A percentile compares a stretch with the other conserved stretches of the same genome.
These are phyloP conservation scores for Hippocampus mohnikei DNA, from an alignment of 2,113 vertebrate genomes.

Conservation along the genomic window DNA sequence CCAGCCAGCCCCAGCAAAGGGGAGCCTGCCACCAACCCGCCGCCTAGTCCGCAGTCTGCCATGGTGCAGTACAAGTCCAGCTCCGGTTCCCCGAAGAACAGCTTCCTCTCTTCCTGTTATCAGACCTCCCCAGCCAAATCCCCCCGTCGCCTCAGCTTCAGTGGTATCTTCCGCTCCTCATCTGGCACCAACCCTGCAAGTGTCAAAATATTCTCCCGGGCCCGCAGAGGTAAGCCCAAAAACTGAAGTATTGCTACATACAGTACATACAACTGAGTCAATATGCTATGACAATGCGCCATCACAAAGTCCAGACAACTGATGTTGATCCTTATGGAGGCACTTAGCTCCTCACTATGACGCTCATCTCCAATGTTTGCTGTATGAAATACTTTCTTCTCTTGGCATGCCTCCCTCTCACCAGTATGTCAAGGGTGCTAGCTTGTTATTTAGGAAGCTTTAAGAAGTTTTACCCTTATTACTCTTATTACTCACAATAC, in stretches of 20 bases:
- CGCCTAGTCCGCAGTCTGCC: constrained; percentile 81
- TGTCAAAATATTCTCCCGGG: constrained; percentile 93
- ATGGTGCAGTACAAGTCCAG: constrained; percentile 77
- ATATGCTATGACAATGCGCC: too few relatives aligned
- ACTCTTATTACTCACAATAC: too few relatives aligned
- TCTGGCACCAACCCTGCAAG: constrained; percentile 75
- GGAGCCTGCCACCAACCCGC: constrained; percentile 66
- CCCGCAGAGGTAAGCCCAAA: constrained; percentile 85
- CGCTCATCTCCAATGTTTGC: too few relatives aligned
- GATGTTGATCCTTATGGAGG: too few relatives aligned
- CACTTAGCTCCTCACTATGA: too few relatives aligned
- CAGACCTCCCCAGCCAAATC: constrained; percentile 89
- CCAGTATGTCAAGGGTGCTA: too few relatives aligned
- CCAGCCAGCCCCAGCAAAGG: constrained; percentile 80
- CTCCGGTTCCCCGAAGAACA: constrained; percentile 81
- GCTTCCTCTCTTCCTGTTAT: constrained; percentile 83
- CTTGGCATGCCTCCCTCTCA: too few relatives aligned
- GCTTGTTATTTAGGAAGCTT: too few relatives aligned
- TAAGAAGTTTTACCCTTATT: too few relatives aligned
- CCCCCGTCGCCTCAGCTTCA: constrained; percentile 93
- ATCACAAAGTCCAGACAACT: too few relatives aligned
- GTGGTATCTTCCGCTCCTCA: constrained; percentile 92
- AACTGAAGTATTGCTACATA: background rate
- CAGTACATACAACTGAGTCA: too few relatives aligned
- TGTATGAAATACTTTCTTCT: too few relatives aligned